Conservation (phyloP, 2,888 invertebrate species). For the Physocephala rufipes region DNA sequence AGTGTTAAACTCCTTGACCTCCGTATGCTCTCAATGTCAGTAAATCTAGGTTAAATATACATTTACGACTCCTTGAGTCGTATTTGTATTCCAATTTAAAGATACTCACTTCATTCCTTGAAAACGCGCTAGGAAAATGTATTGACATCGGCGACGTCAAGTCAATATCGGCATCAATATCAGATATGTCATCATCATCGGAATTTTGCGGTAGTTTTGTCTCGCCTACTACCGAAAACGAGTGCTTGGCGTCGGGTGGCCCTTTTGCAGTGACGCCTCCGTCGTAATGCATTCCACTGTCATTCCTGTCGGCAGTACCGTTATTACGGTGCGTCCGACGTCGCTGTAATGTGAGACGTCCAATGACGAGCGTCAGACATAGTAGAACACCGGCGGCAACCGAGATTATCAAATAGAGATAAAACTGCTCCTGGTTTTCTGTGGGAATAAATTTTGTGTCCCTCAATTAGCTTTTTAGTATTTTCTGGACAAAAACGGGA, state of each 20-base stretch:
- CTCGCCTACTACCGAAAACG: constrained; percentile 75
- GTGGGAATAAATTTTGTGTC: constrained; percentile 37
- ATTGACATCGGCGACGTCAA: constrained; percentile 73
- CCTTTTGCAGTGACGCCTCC: constrained; percentile 47
- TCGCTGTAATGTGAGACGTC: constrained; percentile 75
- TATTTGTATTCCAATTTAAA: background rate
- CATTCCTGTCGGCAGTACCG: constrained; percentile 54
- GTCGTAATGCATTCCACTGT: constrained; percentile 50
- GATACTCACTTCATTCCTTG: constrained; percentile 62
- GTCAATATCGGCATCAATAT: constrained; percentile 79
- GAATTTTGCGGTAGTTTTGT: constrained; percentile 79
- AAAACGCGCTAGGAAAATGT: constrained; percentile 65
- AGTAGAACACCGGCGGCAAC: constrained; percentile 77
- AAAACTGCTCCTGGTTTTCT: constrained; percentile 71
- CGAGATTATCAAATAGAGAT: constrained; percentile 83
- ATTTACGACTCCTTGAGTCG: too few species aligned
- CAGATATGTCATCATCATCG: constrained; percentile 84
- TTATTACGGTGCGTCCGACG: constrained; percentile 66
- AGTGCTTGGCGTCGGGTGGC: constrained; percentile 68
- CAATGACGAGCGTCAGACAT: constrained; percentile 76
- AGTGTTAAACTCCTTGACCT: too few species aligned
- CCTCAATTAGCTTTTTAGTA: background rate
- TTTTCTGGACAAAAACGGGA: too few species aligned
- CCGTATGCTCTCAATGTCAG: too few species aligned
- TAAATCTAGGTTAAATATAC: too few species aligned